These are phyloP conservation scores for Colletes gigas DNA, from an alignment of 1,140 invertebrate genomes.

Conservation along the genomic window DNA sequence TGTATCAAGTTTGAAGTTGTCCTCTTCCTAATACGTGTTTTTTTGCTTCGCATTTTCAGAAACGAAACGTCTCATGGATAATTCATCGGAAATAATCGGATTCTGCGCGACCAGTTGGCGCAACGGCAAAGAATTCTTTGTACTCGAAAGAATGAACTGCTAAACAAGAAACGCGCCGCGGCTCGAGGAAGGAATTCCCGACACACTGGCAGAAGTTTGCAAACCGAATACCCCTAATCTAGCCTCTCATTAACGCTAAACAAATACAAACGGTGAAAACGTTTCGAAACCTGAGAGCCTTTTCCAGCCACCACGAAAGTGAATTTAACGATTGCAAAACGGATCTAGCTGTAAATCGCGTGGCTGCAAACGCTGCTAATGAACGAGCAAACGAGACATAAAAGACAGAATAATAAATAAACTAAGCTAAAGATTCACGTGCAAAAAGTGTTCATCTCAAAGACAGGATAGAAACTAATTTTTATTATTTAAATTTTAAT, in stretches of 20 bases:
- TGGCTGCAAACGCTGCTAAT: too few relatives aligned
- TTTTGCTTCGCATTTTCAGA: not conserved
- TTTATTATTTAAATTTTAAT: too few relatives aligned
- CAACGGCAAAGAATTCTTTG: not conserved
- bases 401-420: not conserved
- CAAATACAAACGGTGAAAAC: too few relatives aligned
- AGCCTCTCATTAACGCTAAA: slow-evolving; percentile 12
- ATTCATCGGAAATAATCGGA: not conserved
- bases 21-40: too few relatives aligned
- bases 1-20: too few relatives aligned
- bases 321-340: slow-evolving; percentile 1
- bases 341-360: not conserved
- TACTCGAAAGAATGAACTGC: not conserved
- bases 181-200: not conserved
- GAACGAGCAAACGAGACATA: too few relatives aligned
- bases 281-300: too few relatives aligned
- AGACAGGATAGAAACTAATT: too few relatives aligned
- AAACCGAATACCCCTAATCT: slow-evolving; percentile 6
- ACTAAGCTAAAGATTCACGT: not conserved
- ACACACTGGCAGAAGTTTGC: not conserved
- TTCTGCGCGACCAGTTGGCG: not conserved
- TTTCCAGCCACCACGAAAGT: not conserved
- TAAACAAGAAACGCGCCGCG: not conserved
- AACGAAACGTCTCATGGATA: not conserved
- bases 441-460: too few relatives aligned